A percentile compares a stretch with the other conserved stretches of the same genome.
Conservation (phyloP, 2,888 invertebrate genomes). For the Oxytorus armatus region DNA sequence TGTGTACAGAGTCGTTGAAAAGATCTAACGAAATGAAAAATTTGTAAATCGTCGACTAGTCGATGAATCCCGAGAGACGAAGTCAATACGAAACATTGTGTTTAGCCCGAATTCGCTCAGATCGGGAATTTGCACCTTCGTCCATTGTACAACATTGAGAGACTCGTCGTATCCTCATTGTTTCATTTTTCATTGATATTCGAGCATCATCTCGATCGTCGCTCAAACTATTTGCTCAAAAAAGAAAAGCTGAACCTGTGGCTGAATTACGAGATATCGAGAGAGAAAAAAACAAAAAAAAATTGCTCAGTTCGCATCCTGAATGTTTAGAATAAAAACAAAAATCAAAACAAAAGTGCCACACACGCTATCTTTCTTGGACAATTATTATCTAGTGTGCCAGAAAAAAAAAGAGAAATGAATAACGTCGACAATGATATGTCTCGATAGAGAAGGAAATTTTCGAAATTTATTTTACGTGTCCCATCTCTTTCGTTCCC, state of each 20-base stretch:
- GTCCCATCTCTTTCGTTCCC: not conserved
- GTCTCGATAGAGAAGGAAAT: not conserved
- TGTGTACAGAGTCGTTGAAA: no score
- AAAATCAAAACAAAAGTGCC: not conserved
- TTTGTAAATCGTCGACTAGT: no score
- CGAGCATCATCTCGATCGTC: slow-evolving; percentile 20
- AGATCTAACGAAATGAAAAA: no score
- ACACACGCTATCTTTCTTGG: slow-evolving; percentile 34
- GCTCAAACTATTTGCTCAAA: slow-evolving; percentile 67
- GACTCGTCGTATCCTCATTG: slow-evolving; percentile 20
- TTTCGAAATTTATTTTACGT: not conserved
- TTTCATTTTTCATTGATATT: slow-evolving; percentile 11
- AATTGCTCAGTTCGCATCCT: not conserved
- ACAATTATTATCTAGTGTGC: slow-evolving; percentile 22
- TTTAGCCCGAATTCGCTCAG: no score
- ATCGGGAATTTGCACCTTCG: no score
- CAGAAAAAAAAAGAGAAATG: slow-evolving; percentile 1
- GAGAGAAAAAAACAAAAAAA: not conserved
- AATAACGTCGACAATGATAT: not conserved
- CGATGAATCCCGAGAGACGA: no score
- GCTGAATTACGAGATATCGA: slow-evolving; percentile 16
- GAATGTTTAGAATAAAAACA: not conserved
- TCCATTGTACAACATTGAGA: not conserved
- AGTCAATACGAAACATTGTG: no score
- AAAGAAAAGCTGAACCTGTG: slow-evolving; percentile 30